Evolutionary conservation across 2,888 invertebrate species (phyloP), one percentile per base, ranked within the genome.

Genomic region (Pristionchus entomophagus): DNA sequence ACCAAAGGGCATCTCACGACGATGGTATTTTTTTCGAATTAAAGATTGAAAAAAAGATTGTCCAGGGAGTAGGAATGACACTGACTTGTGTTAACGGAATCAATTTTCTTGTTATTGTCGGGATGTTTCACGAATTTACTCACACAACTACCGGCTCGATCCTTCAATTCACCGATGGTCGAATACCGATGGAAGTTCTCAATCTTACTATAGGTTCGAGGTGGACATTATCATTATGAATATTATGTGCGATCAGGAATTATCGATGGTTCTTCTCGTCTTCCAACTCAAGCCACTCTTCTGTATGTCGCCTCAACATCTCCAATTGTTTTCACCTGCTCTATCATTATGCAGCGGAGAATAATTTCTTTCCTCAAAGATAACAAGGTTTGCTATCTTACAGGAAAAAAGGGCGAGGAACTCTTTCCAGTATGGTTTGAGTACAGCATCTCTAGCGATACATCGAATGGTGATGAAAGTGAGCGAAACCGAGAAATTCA

Each of bases 271-370:
- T 65, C 65, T 35, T 6, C 35, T 17, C 65, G 65, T 35, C 35
- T 29, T 29, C 22, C 32, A 14, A 65, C 65, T 17, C 65, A 65
- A 35, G 19, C 19, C 2, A 65, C 32, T 32, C 32, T 65, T 32
- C 19, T 65, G 0, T 29, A 65, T n/a, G 32, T 65, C 22, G 8
- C 65, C 22, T 65, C 65, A 32, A 22, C 35, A 32, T 65, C 65
- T 65, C 65, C 65, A 35, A 65, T 65, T 29, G 65, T 65, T 6
- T 65, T 65, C 65, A 65, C 65, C 35, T 65, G 65, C 8, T 65
- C 35, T 22, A 22, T 38, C 6, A 14, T 65, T 6, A 65, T 65
- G 65, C 65, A 65, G 32, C 14, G 65, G 35, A 14, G 65, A 14
- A 65, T 65, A 32, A 35, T 65, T 1, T 65, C 32, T 1, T 65